These are phyloP conservation scores for Azorinus chamasolen DNA, from an alignment of 2,888 invertebrate species.

Conservation along the genomic window DNA sequence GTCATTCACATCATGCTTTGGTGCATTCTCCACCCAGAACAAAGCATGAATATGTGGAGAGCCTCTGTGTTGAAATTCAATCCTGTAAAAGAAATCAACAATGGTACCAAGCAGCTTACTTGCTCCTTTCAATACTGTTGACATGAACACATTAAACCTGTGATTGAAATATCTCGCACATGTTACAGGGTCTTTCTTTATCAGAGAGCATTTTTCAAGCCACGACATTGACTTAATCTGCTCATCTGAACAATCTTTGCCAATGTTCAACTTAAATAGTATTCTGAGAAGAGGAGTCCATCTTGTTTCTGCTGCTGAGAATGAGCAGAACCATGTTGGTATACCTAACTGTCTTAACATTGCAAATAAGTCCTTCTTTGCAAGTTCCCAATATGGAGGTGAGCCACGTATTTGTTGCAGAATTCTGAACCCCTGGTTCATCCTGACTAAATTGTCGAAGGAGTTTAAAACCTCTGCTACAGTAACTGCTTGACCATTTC, in stretches of 20 bases:
- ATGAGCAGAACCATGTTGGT: too few species aligned
- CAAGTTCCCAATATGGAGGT: constrained; percentile 56
- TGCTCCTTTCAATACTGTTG: constrained; percentile 1
- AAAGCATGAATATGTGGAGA: constrained; percentile 65
- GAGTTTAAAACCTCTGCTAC: constrained; percentile 22
- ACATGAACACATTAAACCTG: constrained; percentile 18
- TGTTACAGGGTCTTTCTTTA: too few species aligned
- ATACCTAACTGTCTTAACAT: constrained; percentile 20
- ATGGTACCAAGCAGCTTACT: constrained; percentile 10
- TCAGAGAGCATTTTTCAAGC: constrained; percentile 21
- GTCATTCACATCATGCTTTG: constrained; percentile 1
- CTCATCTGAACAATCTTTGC: constrained; percentile 6
- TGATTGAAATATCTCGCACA: constrained; percentile 31
- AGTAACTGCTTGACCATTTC: constrained; percentile 39
- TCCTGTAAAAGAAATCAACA: constrained; percentile 18
- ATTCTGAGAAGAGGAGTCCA: neutral
- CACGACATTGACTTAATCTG: constrained; percentile 11
- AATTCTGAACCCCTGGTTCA: constrained; percentile 37
- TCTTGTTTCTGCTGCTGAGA: constrained; percentile 15
- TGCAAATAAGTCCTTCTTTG: constrained; percentile 35
- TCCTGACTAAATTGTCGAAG: constrained; percentile 13
- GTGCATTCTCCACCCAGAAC: constrained; percentile 29
- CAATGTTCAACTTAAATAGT: constrained; percentile 8
- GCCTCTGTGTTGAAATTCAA: constrained; percentile 66
- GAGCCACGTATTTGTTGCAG: constrained; percentile 50